Percentiles rank a stretch among this genome's conserved stretches.
Evolutionary conservation across 2,797 vertebrate species (phyloP).

Genomic region (Enoplosus armatus): DNA sequence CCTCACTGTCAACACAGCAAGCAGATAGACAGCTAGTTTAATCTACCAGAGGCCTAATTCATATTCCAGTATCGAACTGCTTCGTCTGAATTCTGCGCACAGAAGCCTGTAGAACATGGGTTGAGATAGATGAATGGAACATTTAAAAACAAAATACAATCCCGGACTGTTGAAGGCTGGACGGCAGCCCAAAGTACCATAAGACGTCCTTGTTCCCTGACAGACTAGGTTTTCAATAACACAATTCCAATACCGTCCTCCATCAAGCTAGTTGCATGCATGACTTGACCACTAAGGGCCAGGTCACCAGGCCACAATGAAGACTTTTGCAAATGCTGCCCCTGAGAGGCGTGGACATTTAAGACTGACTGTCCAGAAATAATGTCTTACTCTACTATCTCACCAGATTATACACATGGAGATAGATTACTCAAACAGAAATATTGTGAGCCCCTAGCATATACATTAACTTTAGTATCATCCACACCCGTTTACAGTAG

Average conservation of each 20-base stretch:
- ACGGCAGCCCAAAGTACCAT: slow-evolving; percentile 78
- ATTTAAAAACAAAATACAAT: slow-evolving; percentile 87
- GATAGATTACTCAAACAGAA: not conserved
- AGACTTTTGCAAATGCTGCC: slow-evolving; percentile 32
- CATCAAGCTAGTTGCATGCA: slow-evolving; percentile 71
- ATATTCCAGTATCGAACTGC: slow-evolving; percentile 78
- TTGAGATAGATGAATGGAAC: slow-evolving; percentile 85
- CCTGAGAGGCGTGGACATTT: not conserved
- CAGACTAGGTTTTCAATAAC: slow-evolving; percentile 82
- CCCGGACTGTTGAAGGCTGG: slow-evolving; percentile 82
- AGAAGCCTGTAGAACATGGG: slow-evolving; percentile 83
- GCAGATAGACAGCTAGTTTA: slow-evolving; percentile 61
- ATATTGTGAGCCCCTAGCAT: not conserved
- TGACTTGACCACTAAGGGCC: slow-evolving; percentile 72
- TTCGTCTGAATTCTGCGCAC: slow-evolving; percentile 80
- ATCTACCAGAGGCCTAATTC: slow-evolving; percentile 75
- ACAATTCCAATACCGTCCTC: slow-evolving; percentile 80
- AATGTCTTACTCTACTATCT: slow-evolving; percentile 9
- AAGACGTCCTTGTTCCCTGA: slow-evolving; percentile 82
- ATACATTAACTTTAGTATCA: not conserved
- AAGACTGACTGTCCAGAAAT: slow-evolving; percentile 17
- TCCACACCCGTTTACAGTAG: slow-evolving; percentile 21
- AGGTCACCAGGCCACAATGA: slow-evolving; percentile 58
- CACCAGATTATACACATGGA: slow-evolving; percentile 15
- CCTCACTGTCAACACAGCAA: slow-evolving; percentile 60